Conservation (phyloP, 1,140 invertebrate genomes). For the Drosophila lini region DNA sequence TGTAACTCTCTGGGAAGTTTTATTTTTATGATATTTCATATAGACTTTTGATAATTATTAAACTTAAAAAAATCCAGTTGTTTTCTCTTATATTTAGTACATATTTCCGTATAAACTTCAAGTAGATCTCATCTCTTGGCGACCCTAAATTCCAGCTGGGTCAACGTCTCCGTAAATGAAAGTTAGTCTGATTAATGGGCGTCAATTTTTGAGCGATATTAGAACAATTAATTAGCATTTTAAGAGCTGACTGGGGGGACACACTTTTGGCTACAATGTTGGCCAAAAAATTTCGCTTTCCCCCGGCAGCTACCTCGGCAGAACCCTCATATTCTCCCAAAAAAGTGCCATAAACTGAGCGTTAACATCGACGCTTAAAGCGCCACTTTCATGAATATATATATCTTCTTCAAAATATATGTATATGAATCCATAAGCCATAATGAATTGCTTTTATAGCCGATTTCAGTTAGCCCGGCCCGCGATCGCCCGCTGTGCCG, state of each 20-base stretch:
- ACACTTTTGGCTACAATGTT: slow-evolving; percentile 46
- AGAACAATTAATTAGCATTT: slow-evolving; percentile 76
- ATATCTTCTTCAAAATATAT: slow-evolving; percentile 34
- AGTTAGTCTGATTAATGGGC: slow-evolving; percentile 61
- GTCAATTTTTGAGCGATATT: slow-evolving; percentile 49
- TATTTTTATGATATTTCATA: neutral
- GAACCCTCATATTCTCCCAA: slow-evolving; percentile 51
- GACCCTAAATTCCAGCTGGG: slow-evolving; percentile 6
- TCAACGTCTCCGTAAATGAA: slow-evolving; percentile 52
- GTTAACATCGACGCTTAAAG: slow-evolving; percentile 49
- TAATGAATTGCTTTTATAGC: slow-evolving; percentile 77
- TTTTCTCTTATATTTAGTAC: neutral
- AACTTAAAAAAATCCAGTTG: neutral
- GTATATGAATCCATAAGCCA: slow-evolving; percentile 58
- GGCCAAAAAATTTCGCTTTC: slow-evolving; percentile 21
- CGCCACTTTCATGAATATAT: slow-evolving; percentile 16
- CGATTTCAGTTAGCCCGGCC: slow-evolving; percentile 33
- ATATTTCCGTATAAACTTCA: neutral
- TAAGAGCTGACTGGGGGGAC: slow-evolving; percentile 43
- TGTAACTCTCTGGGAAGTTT: neutral
- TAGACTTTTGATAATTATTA: no score
- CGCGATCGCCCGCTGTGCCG: slow-evolving; percentile 63
- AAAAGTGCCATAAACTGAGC: slow-evolving; percentile 56
- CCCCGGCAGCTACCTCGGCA: slow-evolving; percentile 47
- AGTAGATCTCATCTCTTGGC: neutral